phyloP scores from a whole-genome alignment of 1,140 invertebrate genomes.

The Aphidius gifuensis region DNA sequence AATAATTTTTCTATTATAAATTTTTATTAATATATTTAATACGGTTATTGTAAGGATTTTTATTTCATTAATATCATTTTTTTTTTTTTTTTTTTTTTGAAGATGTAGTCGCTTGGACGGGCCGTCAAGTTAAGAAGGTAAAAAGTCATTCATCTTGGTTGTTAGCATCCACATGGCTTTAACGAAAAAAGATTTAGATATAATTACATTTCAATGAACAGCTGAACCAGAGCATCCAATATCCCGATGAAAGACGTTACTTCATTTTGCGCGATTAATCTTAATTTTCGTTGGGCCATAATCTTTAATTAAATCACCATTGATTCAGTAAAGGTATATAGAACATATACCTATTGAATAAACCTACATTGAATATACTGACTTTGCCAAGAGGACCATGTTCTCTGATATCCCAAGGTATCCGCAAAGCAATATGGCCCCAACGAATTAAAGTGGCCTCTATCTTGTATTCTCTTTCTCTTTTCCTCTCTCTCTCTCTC shows the following conservation, averaged over 20 bases:
- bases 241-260: slow-evolving; percentile 11
- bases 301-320: slow-evolving; percentile 53
- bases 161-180: background rate
- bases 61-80: background rate
- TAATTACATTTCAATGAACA: slow-evolving; percentile 20
- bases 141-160: background rate
- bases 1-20: too few relatives aligned
- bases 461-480: too few relatives aligned
- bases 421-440: background rate
- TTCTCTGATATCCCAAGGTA: too few relatives aligned
- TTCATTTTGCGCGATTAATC: slow-evolving; percentile 42
- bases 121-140: background rate
- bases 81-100: too few relatives aligned
- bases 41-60: background rate
- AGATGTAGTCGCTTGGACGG: background rate
- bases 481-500: too few relatives aligned
- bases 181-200: background rate
- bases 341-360: background rate
- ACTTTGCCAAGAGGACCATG: too few relatives aligned
- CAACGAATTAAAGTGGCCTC: slow-evolving; percentile 10
- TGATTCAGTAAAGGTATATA: slow-evolving; percentile 32
- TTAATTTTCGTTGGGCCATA: slow-evolving; percentile 46
- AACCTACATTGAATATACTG: background rate
- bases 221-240: background rate
- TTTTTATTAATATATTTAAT: too few relatives aligned